Base-by-base conservation (phyloP, 2,888 invertebrate genomes). In the Neuroscelio doddi region DNA sequence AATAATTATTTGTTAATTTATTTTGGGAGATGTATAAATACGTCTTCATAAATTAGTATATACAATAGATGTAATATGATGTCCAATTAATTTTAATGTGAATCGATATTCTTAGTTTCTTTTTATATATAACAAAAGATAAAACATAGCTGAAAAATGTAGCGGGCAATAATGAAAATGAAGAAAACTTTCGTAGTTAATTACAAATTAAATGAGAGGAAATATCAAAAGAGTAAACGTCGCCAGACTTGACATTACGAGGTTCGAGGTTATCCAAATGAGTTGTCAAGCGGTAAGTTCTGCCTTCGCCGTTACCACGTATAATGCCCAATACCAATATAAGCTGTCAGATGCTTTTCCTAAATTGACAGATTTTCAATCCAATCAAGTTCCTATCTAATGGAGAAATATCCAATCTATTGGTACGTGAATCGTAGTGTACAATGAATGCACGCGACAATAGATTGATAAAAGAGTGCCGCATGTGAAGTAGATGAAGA, bases 351-450 rank as follows among this genome's bases (percentile, higher is more conserved):
- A 80, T 78, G 80, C 78, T 80, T 80, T 82, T 81, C 79, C 79
- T 77, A 81, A 84, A 84, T 81, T 83, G 83, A 84, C 83, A 81
- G 83, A 83, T 83, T 83, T 82, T 83, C 84, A 81, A 83, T 84
- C 82, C 80, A 82, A 83, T 83, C 83, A 80, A 83, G 80, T 79
- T 81, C 74, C 80, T 78, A 82, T 83, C 81, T 81, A 82, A 84
- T 81, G 83, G 82, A 81, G 81, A 80, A 83, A 80, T 80, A 79
- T 81, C 76, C 75, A 78, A 77, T 80, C 80, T 79, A 81, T 82
- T 81, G 81, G 80, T 77, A 75, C 70, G 71, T 68, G 73, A 72
- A 69, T 67, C 58, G 55, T 49, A 57, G 50, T 68, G 63, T 58
- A 68, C 61, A 47, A 47, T 29, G 45, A 55, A 66, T 61, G 63